Percentiles rank a stretch among this genome's conserved stretches.
Conservation (phyloP, 2,113 vertebrate species). For the Collichthys lucidus region DNA sequence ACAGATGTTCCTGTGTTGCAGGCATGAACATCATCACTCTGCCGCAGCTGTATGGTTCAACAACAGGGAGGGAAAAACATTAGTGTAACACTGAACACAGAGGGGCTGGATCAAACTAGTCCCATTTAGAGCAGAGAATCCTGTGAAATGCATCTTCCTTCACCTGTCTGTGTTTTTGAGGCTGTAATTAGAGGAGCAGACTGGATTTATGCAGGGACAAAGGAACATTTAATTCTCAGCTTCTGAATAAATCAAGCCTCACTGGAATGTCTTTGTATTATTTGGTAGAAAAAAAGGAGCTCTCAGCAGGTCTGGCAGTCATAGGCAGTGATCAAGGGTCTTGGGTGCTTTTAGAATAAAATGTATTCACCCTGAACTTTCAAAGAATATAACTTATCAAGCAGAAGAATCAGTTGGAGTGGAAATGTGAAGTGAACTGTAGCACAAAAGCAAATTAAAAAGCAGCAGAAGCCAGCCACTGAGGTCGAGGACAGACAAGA, state of each 20-base stretch:
- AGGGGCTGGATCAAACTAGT: constrained; percentile 52
- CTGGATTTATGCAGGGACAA: constrained; percentile 40
- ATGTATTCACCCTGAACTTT: constrained; percentile 37
- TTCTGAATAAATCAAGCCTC: constrained; percentile 46
- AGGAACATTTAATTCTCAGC: neutral
- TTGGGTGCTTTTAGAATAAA: neutral
- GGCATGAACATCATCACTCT: constrained; percentile 33
- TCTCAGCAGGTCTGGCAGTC: constrained; percentile 31
- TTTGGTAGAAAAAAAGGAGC: constrained; percentile 42
- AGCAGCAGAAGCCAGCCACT: constrained; percentile 45
- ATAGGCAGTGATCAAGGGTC: constrained; percentile 39
- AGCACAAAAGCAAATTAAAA: constrained; percentile 31
- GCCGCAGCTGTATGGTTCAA: constrained; percentile 37
- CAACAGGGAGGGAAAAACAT: constrained; percentile 49
- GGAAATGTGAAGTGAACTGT: constrained; percentile 28
- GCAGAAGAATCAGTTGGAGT: constrained; percentile 11
- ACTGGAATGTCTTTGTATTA: constrained; percentile 52
- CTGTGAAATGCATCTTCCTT: constrained; percentile 70
- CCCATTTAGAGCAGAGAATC: constrained; percentile 74
- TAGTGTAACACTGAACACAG: constrained; percentile 60
- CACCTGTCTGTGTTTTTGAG: constrained; percentile 21
- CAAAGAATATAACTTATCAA: neutral
- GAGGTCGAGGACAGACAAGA: constrained; percentile 37
- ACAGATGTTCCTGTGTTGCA: constrained; percentile 33
- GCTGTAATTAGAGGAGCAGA: constrained; percentile 11